These are phyloP conservation scores for Sphaerophoria taeniata DNA, from an alignment of 2,888 invertebrate species.

Conservation along the genomic window DNA sequence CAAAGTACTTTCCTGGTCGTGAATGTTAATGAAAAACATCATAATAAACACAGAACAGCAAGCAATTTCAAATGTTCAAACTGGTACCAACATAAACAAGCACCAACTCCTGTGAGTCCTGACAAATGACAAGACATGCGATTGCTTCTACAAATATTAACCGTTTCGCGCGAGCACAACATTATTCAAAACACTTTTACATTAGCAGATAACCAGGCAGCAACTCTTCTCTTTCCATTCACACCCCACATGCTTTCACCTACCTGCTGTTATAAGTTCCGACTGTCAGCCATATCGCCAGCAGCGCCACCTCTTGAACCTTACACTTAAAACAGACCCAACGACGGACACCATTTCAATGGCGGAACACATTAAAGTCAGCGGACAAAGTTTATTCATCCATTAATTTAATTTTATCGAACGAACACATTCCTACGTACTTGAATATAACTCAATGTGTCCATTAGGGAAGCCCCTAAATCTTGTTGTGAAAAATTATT, in stretches of 20 bases:
- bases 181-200: conserved; percentile 55
- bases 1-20: background rate
- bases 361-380: conserved; percentile 10
- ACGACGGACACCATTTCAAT: background rate
- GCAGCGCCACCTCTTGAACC: too few species aligned
- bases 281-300: too few species aligned
- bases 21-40: conserved; percentile 20
- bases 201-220: conserved; percentile 16
- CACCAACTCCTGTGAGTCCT: background rate
- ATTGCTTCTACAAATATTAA: conserved; percentile 65
- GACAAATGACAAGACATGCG: conserved; percentile 61
- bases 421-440: background rate
- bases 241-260: background rate
- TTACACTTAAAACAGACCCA: too few species aligned
- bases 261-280: background rate
- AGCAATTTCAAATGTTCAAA: conserved; percentile 9
- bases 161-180: conserved; percentile 37
- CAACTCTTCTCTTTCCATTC: background rate
- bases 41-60: conserved; percentile 16
- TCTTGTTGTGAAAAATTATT: too few species aligned
- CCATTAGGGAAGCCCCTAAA: too few species aligned
- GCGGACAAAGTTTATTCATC: conserved; percentile 58
- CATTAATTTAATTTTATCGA: conserved; percentile 65
- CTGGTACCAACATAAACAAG: too few species aligned
- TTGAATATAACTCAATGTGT: background rate